phyloP scores from a whole-genome alignment of 2,113 vertebrate species.

The Zosterops hypoxanthus region DNA sequence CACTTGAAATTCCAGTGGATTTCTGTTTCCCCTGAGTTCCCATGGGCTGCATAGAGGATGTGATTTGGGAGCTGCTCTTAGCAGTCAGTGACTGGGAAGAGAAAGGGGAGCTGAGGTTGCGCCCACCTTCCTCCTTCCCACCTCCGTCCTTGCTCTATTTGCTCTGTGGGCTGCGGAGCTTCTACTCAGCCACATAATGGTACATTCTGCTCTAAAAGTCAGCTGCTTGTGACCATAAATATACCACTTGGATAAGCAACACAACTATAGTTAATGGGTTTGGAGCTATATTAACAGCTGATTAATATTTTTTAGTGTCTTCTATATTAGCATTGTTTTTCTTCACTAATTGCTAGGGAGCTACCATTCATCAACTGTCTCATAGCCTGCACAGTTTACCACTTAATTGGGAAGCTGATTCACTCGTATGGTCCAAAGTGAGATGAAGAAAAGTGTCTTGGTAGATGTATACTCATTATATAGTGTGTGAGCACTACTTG shows the following conservation, averaged over 20 bases:
- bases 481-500: background rate
- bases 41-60: fast-evolving
- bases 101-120: background rate
- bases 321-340: background rate
- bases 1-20: background rate
- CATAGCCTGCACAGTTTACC: conserved; percentile 14
- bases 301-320: conserved; percentile 12
- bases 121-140: background rate
- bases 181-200: background rate
- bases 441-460: background rate
- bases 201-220: background rate
- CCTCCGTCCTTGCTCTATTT: background rate
- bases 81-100: background rate
- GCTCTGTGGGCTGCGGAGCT: background rate
- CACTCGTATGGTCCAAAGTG: background rate
- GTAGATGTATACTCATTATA: conserved; percentile 43
- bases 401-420: conserved; percentile 43
- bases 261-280: background rate
- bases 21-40: background rate
- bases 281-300: background rate
- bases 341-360: conserved; percentile 41
- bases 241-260: background rate
- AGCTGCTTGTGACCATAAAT: background rate
- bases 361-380: conserved; percentile 32
- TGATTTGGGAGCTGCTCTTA: background rate